phyloP scores from a whole-genome alignment of 1,140 invertebrate genomes.

The Hirudo medicinalis region DNA sequence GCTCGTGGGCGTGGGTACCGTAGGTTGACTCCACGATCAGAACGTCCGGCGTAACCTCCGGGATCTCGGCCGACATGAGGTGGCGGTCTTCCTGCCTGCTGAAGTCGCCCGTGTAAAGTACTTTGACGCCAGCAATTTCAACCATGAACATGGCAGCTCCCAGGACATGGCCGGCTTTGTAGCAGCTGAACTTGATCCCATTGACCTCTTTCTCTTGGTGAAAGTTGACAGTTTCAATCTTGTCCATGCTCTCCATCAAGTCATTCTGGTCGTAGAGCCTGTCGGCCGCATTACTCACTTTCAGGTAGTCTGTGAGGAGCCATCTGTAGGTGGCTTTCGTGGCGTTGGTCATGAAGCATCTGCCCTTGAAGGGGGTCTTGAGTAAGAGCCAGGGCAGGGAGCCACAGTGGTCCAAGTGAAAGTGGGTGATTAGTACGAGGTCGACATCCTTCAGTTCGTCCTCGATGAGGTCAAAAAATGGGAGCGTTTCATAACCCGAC shows the following conservation, averaged over 20 bases:
- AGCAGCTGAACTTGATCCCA: constrained; percentile 90
- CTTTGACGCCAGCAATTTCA: constrained; percentile 92
- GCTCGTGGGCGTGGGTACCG: constrained; percentile 97
- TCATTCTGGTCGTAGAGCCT: constrained; percentile 96
- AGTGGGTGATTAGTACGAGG: constrained; percentile 87
- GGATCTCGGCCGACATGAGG: constrained; percentile 97
- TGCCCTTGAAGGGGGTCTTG: constrained; percentile 91
- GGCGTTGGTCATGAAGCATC: constrained; percentile 99
- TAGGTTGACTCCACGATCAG: constrained; percentile 97
- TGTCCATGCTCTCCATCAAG: constrained; percentile 91
- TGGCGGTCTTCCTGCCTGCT: constrained; percentile 95
- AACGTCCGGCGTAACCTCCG: constrained; percentile 84
- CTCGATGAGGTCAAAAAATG: constrained; percentile 83
- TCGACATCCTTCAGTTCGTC: constrained; percentile 88
- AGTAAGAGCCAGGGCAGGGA: constrained; percentile 93
- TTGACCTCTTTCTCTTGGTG: constrained; percentile 92
- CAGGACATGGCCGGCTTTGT: constrained; percentile 91
- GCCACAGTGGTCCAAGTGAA: constrained; percentile 96
- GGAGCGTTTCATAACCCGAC: constrained; percentile 88
- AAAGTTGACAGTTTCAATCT: constrained; percentile 95
- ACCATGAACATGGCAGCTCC: constrained; percentile 99
- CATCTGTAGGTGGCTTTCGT: constrained; percentile 99
- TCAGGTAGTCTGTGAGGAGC: constrained; percentile 96
- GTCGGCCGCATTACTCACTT: constrained; percentile 94
- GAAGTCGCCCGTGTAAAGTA: constrained; percentile 96